Percentiles rank a stretch among this genome's conserved stretches.
Conservation (phyloP, 2,888 invertebrate species). For the Drosophila flavopinicola region DNA sequence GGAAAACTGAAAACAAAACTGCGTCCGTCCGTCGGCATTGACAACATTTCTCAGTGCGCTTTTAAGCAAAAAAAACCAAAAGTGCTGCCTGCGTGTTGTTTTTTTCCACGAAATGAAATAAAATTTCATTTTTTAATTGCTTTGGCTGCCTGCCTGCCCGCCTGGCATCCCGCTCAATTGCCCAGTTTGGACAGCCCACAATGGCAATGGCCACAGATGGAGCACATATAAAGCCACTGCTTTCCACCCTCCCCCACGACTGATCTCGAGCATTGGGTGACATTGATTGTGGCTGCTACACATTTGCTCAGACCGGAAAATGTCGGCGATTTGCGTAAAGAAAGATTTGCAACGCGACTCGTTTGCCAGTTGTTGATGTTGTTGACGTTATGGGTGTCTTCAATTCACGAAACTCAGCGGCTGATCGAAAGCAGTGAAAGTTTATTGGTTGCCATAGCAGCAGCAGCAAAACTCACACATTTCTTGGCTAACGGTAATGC, state of each 20-base stretch:
- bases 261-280: slow-evolving; percentile 15
- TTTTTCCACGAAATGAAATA: slow-evolving; percentile 59
- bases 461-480: slow-evolving; percentile 15
- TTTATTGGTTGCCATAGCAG: slow-evolving; percentile 51
- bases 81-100: slow-evolving; percentile 43
- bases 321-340: slow-evolving; percentile 42
- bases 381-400: neutral
- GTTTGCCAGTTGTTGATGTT: no score
- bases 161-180: slow-evolving; percentile 33
- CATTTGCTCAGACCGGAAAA: slow-evolving; percentile 20
- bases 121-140: slow-evolving; percentile 76
- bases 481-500: slow-evolving; percentile 43
- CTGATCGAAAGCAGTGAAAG: slow-evolving; percentile 76
- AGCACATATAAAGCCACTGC: no score
- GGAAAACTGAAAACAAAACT: slow-evolving; percentile 40
- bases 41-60: slow-evolving; percentile 45
- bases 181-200: slow-evolving; percentile 35
- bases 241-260: no score
- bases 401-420: slow-evolving; percentile 25
- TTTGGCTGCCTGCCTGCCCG: slow-evolving; percentile 21
- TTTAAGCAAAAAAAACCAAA: slow-evolving; percentile 58
- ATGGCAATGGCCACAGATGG: neutral
- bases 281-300: slow-evolving; percentile 24
- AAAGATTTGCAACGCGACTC: slow-evolving; percentile 5
- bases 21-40: slow-evolving; percentile 24